Evolutionary conservation across 1,140 invertebrate species (phyloP).

Genomic region (Neodiprion pinetum): DNA sequence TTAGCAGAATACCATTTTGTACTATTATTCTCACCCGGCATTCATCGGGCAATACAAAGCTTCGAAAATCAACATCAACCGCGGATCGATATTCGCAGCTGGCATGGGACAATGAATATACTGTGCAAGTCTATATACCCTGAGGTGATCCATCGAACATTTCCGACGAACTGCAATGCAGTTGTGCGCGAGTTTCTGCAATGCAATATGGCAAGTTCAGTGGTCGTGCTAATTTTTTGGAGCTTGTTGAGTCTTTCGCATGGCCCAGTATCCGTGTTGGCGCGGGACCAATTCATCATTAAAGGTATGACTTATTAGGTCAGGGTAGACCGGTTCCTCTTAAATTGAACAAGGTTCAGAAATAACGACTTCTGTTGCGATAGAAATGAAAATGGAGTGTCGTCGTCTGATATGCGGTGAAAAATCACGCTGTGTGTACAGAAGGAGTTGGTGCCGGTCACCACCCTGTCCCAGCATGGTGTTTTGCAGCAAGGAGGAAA

Average conservation of each 20-base stretch:
- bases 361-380: not conserved
- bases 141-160: too few species aligned
- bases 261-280: not conserved
- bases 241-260: not conserved
- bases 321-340: too few species aligned
- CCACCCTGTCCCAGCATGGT: slow-evolving; percentile 1
- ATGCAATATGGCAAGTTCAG: not conserved
- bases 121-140: too few species aligned
- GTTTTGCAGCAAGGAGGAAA: not conserved
- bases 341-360: not conserved
- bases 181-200: not conserved
- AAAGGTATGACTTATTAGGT: too few species aligned
- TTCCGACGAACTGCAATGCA: too few species aligned
- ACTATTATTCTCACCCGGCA: too few species aligned
- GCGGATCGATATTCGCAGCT: too few species aligned
- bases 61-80: too few species aligned
- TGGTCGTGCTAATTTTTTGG: not conserved
- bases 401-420: not conserved
- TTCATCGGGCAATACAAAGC: too few species aligned
- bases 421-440: not conserved
- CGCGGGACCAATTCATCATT: not conserved
- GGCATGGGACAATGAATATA: too few species aligned
- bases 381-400: not conserved
- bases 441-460: not conserved
- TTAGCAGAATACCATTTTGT: too few species aligned